Evolutionary conservation across 2,888 invertebrate genomes (phyloP), one percentile per base, ranked within the genome.

Genomic region (Drosophila eohydei): DNA sequence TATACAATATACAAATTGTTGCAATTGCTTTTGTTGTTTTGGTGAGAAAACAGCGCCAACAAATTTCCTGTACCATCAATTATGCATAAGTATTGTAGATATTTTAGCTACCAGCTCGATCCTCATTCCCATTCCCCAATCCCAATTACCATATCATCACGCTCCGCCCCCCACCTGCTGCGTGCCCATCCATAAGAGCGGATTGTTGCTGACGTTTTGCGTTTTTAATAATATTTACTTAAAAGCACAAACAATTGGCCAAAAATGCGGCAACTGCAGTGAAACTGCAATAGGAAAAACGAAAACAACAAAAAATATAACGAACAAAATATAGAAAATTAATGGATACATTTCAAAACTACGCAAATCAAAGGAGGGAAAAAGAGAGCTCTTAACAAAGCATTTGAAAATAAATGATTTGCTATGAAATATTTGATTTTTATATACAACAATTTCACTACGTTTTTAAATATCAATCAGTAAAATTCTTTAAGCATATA

Each of bases 201-300:
- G 30, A 46, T 8, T 55, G 56, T 28, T 65, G 70, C 74, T 81
- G 79, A 66, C 71, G 75, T 71, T 89, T 84, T 84, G 74, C 85
- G 73, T 89, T 89, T 89, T 89, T 85, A 89, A 87, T 87, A 89
- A 85, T 85, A 84, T 85, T 85, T 87, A 85, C 85, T 87, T 81
- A 71, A 84, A 81, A 72, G 84, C 84, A 71, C 76, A 84, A 87
- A 87, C 89, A 85, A 89, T 88, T 83, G 73, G 52, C 68, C 81
- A 78, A 83, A 87, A 78, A 79, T 89, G 68, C 75, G 55, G 57
- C 64, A 78, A 74, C 50, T 71, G 79, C 73, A 71, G 34, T 50
- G 50, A 69, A 84, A 81, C 60, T 56, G 68, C 57, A 56, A 61
- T 71, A 40, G 60, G 32, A 54, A 76, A 80, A 41, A 50, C 50